phyloP scores from a whole-genome alignment of 2,797 vertebrate genomes.

The Natrix natrix region DNA sequence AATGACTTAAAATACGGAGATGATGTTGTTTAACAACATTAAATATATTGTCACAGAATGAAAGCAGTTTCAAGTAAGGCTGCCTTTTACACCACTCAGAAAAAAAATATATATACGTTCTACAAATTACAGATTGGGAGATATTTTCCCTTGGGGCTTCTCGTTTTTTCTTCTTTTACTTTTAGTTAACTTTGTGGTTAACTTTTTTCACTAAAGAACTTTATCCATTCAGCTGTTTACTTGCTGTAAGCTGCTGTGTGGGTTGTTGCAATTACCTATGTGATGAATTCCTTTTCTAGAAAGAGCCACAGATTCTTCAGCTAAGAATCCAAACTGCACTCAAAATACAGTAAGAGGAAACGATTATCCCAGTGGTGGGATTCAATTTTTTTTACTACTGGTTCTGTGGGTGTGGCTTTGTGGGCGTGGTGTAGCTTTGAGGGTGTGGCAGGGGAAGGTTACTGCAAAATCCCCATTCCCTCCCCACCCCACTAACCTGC shows the following conservation, averaged over 20 bases:
- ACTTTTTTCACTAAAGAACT: background rate
- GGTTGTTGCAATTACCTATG: background rate
- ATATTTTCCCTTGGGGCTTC: background rate
- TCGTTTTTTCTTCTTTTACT: background rate
- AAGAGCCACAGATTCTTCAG: background rate
- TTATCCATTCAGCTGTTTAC: background rate
- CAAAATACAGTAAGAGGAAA: background rate
- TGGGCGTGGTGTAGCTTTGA: too few relatives aligned
- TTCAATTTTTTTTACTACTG: too few relatives aligned
- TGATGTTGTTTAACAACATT: too few relatives aligned
- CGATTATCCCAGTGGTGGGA: too few relatives aligned
- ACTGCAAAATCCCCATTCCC: too few relatives aligned
- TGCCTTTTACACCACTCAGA: too few relatives aligned
- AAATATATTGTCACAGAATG: too few relatives aligned
- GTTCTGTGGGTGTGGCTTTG: too few relatives aligned
- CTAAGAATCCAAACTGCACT: background rate
- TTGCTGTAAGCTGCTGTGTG: background rate
- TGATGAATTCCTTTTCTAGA: background rate
- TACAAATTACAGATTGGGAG: background rate
- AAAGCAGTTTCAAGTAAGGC: too few relatives aligned
- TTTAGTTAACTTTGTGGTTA: background rate
- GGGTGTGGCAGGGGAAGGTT: too few relatives aligned
- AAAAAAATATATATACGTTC: background rate
- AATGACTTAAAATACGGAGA: too few relatives aligned
- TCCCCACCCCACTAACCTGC: too few relatives aligned